Evolutionary conservation across 2,888 invertebrate species (phyloP).

Genomic region (Gortyna flavago): DNA sequence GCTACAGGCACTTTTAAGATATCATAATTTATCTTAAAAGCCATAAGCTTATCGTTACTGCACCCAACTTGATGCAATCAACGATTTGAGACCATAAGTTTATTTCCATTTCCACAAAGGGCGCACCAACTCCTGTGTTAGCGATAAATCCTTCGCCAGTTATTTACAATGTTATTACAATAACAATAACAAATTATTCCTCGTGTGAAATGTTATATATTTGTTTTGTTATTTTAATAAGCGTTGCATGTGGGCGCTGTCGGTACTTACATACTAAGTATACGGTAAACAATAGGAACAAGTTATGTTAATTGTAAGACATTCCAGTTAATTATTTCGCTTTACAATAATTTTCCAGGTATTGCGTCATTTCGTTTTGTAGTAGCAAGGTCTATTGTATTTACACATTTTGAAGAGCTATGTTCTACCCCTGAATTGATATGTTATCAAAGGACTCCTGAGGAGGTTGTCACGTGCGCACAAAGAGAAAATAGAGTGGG

Average conservation of each 20-base stretch:
- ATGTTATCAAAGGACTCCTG: not conserved
- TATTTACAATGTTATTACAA: constrained; percentile 51
- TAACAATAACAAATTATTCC: constrained; percentile 49
- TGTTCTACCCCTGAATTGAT: not conserved
- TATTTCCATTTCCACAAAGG: constrained; percentile 41
- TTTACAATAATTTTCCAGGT: constrained; percentile 34
- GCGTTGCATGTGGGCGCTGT: constrained; percentile 44
- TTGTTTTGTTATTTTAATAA: constrained; percentile 46
- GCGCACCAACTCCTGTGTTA: constrained; percentile 20
- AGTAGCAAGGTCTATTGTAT: constrained; percentile 31
- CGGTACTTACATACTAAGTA: not conserved
- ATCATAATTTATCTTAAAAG: not conserved
- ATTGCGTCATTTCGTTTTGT: constrained; percentile 45
- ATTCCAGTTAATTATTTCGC: constrained; percentile 29
- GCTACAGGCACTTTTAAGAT: not conserved
- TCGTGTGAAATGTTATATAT: constrained; percentile 52
- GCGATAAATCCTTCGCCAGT: constrained; percentile 49
- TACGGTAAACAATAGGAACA: constrained; percentile 38
- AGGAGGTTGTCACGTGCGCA: not conserved
- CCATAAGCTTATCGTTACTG: constrained; percentile 15
- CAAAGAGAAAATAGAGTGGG: not conserved
- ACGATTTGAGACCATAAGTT: constrained; percentile 19
- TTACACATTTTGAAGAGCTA: not conserved
- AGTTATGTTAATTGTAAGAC: constrained; percentile 44
- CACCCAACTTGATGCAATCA: constrained; percentile 52